A percentile compares a stretch with the other conserved stretches of the same genome.
Evolutionary conservation across 2,888 invertebrate genomes (phyloP).

Genomic region (Lasioglossum lativentre): DNA sequence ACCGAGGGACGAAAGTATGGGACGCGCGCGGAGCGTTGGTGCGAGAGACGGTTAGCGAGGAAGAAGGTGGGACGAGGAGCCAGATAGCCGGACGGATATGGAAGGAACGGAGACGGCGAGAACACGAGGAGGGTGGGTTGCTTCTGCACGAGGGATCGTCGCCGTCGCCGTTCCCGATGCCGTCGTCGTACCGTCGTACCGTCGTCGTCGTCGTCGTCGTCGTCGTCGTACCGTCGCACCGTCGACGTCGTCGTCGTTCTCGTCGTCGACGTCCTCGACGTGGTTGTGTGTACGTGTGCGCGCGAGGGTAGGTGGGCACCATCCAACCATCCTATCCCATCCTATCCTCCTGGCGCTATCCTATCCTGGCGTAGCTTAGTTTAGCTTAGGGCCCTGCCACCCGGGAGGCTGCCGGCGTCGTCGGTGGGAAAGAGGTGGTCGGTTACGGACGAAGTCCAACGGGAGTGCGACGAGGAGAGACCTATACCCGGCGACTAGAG

Average conservation of each 20-base stretch:
- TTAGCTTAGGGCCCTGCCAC: conserved; percentile 78
- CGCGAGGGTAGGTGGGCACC: conserved; percentile 71
- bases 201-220: conserved; percentile 44
- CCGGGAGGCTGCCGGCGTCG: conserved; percentile 63
- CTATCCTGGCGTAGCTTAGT: conserved; percentile 81
- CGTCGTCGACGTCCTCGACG: conserved; percentile 50
- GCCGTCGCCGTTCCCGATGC: conserved; percentile 56
- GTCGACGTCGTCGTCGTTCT: conserved; percentile 42
- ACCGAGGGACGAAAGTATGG: conserved; percentile 60
- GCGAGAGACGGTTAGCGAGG: conserved; percentile 51
- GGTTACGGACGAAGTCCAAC: conserved; percentile 33
- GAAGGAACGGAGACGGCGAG: conserved; percentile 61
- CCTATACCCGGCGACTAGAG: conserved; percentile 28
- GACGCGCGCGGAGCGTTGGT: conserved; percentile 51
- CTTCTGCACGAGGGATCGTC: conserved; percentile 72
- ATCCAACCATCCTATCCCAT: conserved; percentile 75
- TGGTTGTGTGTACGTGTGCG: conserved; percentile 61
- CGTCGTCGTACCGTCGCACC: conserved; percentile 40
- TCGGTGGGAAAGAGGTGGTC: conserved; percentile 46
- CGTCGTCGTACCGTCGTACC: conserved; percentile 35
- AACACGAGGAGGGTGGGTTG: conserved; percentile 61
- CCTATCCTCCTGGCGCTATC: conserved; percentile 74
- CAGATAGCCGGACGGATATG: conserved; percentile 47
- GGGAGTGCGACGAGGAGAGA: conserved; percentile 18
- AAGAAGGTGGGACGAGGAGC: conserved; percentile 58